phyloP scores from a whole-genome alignment of 2,113 vertebrate species.

The Anser cygnoides region DNA sequence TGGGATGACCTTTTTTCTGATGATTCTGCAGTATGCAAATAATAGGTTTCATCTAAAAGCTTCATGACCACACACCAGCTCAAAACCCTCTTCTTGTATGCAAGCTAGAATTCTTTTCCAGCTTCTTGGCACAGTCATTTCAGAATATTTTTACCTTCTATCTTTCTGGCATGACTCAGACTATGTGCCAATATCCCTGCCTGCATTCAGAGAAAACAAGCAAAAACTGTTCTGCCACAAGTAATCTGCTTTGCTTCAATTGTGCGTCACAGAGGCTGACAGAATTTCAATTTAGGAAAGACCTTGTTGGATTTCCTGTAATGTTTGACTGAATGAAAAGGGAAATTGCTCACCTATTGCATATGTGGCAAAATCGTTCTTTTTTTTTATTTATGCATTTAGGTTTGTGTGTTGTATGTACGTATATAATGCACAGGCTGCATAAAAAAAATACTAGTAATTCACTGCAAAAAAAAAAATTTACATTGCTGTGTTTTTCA shows the following conservation, averaged over 20 bases:
- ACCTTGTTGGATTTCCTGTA: neutral
- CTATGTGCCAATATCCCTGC: neutral
- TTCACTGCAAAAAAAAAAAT: neutral
- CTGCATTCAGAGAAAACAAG: neutral
- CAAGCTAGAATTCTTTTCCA: slow-evolving; percentile 38
- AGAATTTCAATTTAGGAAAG: neutral
- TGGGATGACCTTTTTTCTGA: slow-evolving; percentile 46
- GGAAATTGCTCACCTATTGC: neutral
- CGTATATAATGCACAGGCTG: neutral
- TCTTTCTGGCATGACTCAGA: neutral
- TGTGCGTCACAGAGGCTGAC: neutral
- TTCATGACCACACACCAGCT: neutral
- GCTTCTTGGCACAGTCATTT: neutral
- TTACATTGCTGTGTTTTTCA: neutral
- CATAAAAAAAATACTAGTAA: neutral
- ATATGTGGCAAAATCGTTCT: neutral
- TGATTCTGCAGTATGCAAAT: slow-evolving; percentile 59
- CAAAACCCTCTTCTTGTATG: neutral
- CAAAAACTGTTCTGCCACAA: neutral
- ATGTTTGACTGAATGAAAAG: neutral
- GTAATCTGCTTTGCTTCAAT: neutral
- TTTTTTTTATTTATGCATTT: neutral
- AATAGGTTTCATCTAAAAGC: slow-evolving; percentile 39
- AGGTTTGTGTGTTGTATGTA: neutral
- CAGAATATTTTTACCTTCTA: neutral